A percentile compares a stretch with the other conserved stretches of the same genome.
Conservation (phyloP, 2,797 vertebrate genomes). For the Pipistrellus kuhlii region DNA sequence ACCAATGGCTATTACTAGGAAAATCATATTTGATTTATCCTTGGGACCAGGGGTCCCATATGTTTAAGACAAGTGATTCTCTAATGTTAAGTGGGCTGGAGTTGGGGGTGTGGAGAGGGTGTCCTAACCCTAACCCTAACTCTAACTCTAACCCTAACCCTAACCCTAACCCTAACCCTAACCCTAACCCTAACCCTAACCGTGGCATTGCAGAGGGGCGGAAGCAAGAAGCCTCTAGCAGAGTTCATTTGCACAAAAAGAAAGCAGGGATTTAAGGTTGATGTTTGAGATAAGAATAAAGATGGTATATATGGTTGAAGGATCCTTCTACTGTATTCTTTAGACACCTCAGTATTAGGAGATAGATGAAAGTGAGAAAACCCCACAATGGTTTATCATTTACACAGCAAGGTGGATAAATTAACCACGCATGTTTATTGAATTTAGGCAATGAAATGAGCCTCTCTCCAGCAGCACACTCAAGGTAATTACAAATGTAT, state of each 20-base stretch:
- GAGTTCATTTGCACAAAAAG: not conserved
- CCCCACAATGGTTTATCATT: not conserved
- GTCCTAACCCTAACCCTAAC: no score
- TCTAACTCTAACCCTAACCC: no score
- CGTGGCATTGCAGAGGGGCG: not conserved
- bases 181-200: no score
- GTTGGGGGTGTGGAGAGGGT: not conserved
- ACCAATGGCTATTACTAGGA: not conserved
- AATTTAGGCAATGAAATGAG: slow-evolving; percentile 79
- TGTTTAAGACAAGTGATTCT: not conserved
- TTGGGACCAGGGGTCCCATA: not conserved
- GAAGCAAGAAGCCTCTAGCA: not conserved
- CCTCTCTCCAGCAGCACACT: slow-evolving; percentile 71
- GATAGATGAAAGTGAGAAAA: not conserved
- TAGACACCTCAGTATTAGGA: not conserved
- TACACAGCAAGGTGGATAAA: not conserved
- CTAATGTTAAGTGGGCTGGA: not conserved
- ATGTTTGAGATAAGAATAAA: not conserved
- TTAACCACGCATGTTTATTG: slow-evolving; percentile 86
- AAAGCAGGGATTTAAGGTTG: not conserved
- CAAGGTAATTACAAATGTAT: slow-evolving; percentile 70
- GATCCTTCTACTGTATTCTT: not conserved
- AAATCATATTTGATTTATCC: not conserved
- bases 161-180: no score
- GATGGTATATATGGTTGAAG: not conserved